Percentiles rank a stretch among this genome's conserved stretches.
Conservation (phyloP, 1,140 invertebrate genomes). For the Leptoteleia sp. region DNA sequence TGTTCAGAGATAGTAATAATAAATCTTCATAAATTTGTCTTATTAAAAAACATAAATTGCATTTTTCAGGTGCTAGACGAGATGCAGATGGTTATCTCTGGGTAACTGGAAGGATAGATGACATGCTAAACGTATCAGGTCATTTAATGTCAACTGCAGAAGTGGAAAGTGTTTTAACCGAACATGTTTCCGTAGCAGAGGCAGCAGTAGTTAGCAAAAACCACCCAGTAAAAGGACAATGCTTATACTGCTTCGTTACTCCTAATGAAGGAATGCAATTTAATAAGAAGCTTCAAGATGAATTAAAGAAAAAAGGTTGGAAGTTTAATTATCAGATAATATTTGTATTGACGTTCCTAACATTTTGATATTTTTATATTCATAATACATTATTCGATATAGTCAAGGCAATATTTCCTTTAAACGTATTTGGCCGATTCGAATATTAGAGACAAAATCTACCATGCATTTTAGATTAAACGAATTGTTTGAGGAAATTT, state of each 20-base stretch:
- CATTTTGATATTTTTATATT: too few species aligned
- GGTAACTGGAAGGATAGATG: constrained; percentile 98
- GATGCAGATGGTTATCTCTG: constrained; percentile 97
- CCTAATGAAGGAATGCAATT: constrained; percentile 89
- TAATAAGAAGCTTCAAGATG: constrained; percentile 86
- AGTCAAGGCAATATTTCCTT: too few species aligned
- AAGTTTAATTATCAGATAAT: too few species aligned
- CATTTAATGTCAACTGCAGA: constrained; percentile 98
- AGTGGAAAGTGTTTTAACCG: constrained; percentile 94
- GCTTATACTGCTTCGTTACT: constrained; percentile 97
- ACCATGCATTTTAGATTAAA: too few species aligned
- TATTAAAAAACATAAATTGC: constrained; percentile 1
- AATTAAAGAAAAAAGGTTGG: constrained; percentile 90
- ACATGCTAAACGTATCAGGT: constrained; percentile 99
- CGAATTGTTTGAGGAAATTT: too few species aligned
- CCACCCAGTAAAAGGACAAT: constrained; percentile 97
- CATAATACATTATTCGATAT: too few species aligned
- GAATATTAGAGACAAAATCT: too few species aligned
- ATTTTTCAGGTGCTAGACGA: constrained; percentile 87
- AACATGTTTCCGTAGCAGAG: constrained; percentile 92
- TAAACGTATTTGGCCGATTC: too few species aligned
- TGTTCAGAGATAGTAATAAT: too few species aligned
- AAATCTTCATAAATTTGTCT: neutral
- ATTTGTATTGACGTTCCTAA: too few species aligned
- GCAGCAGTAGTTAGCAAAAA: constrained; percentile 97